Evolutionary conservation across 2,888 invertebrate genomes (phyloP).

Genomic region (Autographa pulchrina): DNA sequence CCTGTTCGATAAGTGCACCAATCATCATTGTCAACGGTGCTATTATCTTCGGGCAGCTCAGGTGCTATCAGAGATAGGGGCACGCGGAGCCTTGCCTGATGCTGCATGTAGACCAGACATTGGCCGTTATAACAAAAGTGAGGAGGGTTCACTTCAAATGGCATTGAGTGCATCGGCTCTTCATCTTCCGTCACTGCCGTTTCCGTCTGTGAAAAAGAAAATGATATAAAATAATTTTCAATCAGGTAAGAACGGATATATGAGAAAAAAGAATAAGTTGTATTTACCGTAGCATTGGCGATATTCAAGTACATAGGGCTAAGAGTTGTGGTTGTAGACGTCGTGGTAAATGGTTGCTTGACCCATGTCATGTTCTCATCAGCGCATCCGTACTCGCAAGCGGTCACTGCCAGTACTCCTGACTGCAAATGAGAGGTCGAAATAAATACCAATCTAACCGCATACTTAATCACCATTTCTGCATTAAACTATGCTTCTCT

Average conservation of each 20-base stretch:
- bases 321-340: slow-evolving; percentile 78
- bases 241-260: not conserved
- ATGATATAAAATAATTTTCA: not conserved
- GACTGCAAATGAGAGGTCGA: slow-evolving; percentile 68
- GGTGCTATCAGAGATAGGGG: slow-evolving; percentile 80
- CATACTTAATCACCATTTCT: too few relatives aligned
- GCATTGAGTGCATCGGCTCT: slow-evolving; percentile 50
- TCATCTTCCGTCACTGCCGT: slow-evolving; percentile 68
- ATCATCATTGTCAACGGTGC: slow-evolving; percentile 75
- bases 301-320: slow-evolving; percentile 81
- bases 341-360: slow-evolving; percentile 74
- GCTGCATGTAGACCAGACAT: slow-evolving; percentile 84
- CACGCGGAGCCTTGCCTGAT: slow-evolving; percentile 75
- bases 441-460: too few relatives aligned
- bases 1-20: slow-evolving; percentile 91
- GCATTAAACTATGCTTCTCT: too few relatives aligned
- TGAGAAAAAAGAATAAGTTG: not conserved
- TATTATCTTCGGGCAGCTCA: slow-evolving; percentile 72
- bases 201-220: slow-evolving; percentile 30
- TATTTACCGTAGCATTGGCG: slow-evolving; percentile 75
- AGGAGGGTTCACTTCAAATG: slow-evolving; percentile 79
- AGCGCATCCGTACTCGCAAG: slow-evolving; percentile 93
- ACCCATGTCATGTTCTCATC: slow-evolving; percentile 83
- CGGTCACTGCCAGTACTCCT: slow-evolving; percentile 91
- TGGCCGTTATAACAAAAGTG: slow-evolving; percentile 83